A percentile compares a stretch with the other conserved stretches of the same genome.
phyloP scores from a whole-genome alignment of 2,888 invertebrate genomes.

The Campoletis raptor region DNA sequence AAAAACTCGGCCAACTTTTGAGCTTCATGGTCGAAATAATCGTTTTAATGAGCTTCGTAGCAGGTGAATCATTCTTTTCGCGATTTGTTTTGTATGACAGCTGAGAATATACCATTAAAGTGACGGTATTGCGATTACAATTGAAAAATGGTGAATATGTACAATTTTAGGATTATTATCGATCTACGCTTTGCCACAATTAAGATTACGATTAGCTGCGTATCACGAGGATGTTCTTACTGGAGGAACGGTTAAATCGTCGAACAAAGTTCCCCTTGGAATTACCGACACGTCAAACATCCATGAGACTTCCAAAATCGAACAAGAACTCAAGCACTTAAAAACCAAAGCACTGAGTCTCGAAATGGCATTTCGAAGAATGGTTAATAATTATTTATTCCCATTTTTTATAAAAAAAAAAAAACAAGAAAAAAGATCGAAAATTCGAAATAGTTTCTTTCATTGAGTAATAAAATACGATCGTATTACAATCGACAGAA shows the following conservation, averaged over 20 bases:
- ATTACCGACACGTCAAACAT: conserved; percentile 59
- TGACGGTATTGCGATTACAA: background rate
- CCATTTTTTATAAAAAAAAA: too few species aligned
- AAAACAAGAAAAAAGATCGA: background rate
- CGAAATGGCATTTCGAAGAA: conserved; percentile 71
- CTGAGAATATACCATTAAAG: background rate
- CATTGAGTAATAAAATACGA: background rate
- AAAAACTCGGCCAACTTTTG: conserved; percentile 49
- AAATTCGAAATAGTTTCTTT: too few species aligned
- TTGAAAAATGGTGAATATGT: background rate
- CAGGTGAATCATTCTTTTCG: conserved; percentile 67
- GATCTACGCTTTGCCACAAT: conserved; percentile 58
- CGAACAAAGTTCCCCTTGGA: conserved; percentile 45
- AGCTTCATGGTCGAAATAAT: conserved; percentile 69
- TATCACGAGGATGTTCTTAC: background rate
- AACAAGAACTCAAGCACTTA: conserved; percentile 70
- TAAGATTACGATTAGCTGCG: conserved; percentile 46
- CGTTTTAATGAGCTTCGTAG: conserved; percentile 69
- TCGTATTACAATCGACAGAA: conserved; percentile 48
- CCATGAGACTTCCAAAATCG: conserved; percentile 41
- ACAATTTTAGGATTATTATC: conserved; percentile 67
- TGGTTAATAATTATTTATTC: conserved; percentile 68
- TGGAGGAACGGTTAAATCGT: conserved; percentile 14
- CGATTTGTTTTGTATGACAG: background rate
- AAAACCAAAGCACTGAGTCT: conserved; percentile 71